phyloP scores from a whole-genome alignment of 2,113 vertebrate genomes.

The Leuciscus idus region DNA sequence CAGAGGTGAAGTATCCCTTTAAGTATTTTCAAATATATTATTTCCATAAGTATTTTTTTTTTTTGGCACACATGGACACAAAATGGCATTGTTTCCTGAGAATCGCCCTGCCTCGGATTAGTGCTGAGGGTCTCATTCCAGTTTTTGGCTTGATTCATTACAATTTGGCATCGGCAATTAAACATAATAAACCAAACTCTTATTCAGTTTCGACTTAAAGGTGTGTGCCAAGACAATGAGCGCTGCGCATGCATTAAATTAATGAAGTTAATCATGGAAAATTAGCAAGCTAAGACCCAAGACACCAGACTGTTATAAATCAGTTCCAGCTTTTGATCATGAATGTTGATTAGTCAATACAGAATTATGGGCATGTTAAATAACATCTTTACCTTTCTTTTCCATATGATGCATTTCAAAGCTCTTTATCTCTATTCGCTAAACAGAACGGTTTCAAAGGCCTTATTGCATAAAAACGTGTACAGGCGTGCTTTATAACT shows the following conservation, averaged over 20 bases:
- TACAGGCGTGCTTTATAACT: background rate
- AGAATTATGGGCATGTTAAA: background rate
- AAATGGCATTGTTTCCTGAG: background rate
- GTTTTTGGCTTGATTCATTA: constrained; percentile 8
- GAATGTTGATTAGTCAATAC: background rate
- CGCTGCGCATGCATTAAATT: background rate
- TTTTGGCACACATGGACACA: background rate
- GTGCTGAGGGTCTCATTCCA: background rate
- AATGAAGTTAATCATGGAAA: constrained; percentile 18
- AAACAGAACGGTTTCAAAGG: background rate
- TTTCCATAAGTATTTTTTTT: no score
- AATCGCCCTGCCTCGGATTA: background rate
- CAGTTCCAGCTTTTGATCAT: background rate
- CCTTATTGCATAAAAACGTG: background rate
- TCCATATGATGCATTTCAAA: background rate
- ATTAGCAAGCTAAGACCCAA: background rate
- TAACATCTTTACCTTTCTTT: background rate
- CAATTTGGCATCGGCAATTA: constrained; percentile 17
- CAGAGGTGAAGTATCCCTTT: no score
- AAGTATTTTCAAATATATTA: no score
- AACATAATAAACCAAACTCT: constrained; percentile 10
- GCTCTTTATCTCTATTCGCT: background rate
- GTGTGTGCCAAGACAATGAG: constrained; percentile 29
- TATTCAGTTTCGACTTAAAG: background rate
- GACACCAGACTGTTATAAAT: background rate